Base-by-base conservation (phyloP, 2,113 vertebrate species). In the Chaenogobius annularis region DNA sequence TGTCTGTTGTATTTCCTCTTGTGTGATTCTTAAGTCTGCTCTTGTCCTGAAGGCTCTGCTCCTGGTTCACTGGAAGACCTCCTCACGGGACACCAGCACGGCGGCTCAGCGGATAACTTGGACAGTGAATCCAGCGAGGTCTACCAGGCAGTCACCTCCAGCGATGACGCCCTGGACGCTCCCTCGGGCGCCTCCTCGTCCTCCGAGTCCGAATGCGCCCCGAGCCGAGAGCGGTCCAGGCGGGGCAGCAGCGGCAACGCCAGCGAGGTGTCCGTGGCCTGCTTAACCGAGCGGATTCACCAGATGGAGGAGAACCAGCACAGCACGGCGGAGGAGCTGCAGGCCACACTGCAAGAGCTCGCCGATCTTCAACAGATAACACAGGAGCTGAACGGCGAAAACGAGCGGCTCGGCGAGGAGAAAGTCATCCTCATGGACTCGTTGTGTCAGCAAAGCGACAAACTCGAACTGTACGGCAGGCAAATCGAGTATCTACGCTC, bases 241-340 rank as follows among this genome's bases (percentile, higher is more conserved):
- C 94, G 96, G 75, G 95, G 95, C 46, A 96, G 95, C 86, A 95
- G 96, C 0, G 95, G 95, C 55, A 95, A 95, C 0, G 92, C 93
- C 1, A 96, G 95, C 1, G 96, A 98, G 52, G 96, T 96, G 50
- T 98, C 97, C 0, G 95, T 98, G 4, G 96, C 96, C 11, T 96
- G 97, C 85, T 81, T 98, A 83, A 98, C 97, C 0, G 97, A 98
- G 70, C 92, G 96, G 14, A 96, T 98, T 69, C 96, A 98, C 81
- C 96, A 98, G 81, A 98, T 98, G 97, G 97, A 98, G 40, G 97
- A 98, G 93, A 97, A 96, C 77, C 97, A 98, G 17, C 97, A 98
- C 85, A 97, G 96, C 52, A 98, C 96, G 0, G 91, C 96, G 0
- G 97, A 98, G 88, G 97, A 98, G 78, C 96, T 98, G 1, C 96